phyloP scores from a whole-genome alignment of 2,888 invertebrate species.

The Drosophila flavopinicola region DNA sequence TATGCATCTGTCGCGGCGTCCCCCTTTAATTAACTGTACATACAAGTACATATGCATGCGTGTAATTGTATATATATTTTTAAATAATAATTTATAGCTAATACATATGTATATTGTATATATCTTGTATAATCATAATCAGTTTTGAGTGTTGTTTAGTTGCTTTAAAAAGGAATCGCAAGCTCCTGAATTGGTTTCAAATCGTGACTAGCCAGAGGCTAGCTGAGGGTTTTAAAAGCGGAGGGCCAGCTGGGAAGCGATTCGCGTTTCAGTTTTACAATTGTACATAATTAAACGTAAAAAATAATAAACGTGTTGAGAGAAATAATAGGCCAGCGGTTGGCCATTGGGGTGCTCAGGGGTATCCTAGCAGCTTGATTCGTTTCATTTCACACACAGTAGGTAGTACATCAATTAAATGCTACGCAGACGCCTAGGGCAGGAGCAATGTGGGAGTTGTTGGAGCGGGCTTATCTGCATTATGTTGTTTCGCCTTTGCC shows the following conservation, averaged over 20 bases:
- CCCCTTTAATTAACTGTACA: constrained; percentile 16
- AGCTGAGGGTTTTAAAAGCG: constrained; percentile 22
- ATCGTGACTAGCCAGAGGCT: constrained; percentile 18
- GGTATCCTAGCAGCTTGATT: constrained; percentile 31
- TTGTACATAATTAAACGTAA: constrained; percentile 35
- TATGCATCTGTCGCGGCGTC: constrained; percentile 20
- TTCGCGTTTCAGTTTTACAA: constrained; percentile 31
- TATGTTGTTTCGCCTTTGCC: constrained; percentile 92
- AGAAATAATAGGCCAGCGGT: constrained; percentile 23
- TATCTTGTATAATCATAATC: constrained; percentile 62
- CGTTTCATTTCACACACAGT: constrained; percentile 12
- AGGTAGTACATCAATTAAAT: constrained; percentile 46
- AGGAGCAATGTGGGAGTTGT: constrained; percentile 33
- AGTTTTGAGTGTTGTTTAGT: constrained; percentile 52
- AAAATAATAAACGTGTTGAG: constrained; percentile 31
- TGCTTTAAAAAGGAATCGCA: constrained; percentile 48
- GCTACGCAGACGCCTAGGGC: constrained; percentile 56
- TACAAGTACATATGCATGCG: constrained; percentile 25
- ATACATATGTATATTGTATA: constrained; percentile 59
- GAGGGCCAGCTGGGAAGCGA: constrained; percentile 13
- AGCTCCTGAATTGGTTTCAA: constrained; percentile 53
- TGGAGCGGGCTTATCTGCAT: constrained; percentile 41
- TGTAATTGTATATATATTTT: constrained; percentile 52
- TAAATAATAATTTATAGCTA: constrained; percentile 68
- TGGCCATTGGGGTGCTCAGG: constrained; percentile 20